Percentiles rank a stretch among this genome's conserved stretches.
phyloP scores from a whole-genome alignment of 1,140 invertebrate genomes.

The Calycopis cecrops region DNA sequence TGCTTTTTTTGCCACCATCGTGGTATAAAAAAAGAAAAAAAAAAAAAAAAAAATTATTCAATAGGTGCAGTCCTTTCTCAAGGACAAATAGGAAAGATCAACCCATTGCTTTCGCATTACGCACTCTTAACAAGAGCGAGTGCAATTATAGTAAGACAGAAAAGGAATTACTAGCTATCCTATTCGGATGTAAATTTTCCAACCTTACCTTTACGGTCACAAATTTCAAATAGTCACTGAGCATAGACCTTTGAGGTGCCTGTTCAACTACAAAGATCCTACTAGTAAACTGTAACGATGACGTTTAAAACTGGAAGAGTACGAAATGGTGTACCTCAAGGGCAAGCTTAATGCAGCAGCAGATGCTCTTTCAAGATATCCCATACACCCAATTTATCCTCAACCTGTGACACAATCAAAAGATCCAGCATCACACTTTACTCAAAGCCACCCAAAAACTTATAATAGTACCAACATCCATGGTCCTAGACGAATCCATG shows the following conservation, averaged over 20 bases:
- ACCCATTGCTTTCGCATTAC: neutral
- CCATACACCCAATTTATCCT: neutral
- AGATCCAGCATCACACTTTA: neutral
- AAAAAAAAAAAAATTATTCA: too few species aligned
- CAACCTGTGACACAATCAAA: neutral
- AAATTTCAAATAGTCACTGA: neutral
- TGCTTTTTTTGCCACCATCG: too few species aligned
- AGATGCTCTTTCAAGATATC: conserved; percentile 1
- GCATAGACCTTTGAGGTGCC: neutral
- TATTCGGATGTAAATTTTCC: neutral
- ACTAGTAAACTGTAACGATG: neutral
- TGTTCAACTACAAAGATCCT: neutral
- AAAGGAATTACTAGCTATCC: neutral
- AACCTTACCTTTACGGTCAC: neutral
- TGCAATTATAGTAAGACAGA: neutral
- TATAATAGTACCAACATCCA: conserved; percentile 23
- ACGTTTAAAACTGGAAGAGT: conserved; percentile 4
- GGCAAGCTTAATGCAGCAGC: neutral
- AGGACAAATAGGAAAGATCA: neutral
- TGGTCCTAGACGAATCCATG: conserved; percentile 24
- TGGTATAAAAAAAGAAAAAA: too few species aligned
- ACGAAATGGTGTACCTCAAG: neutral
- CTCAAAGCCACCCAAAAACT: neutral
- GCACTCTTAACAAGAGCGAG: neutral
- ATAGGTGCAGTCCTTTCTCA: neutral